These are phyloP conservation scores for Himalopsyche phryganea DNA, from an alignment of 1,140 invertebrate genomes.

Conservation along the genomic window DNA sequence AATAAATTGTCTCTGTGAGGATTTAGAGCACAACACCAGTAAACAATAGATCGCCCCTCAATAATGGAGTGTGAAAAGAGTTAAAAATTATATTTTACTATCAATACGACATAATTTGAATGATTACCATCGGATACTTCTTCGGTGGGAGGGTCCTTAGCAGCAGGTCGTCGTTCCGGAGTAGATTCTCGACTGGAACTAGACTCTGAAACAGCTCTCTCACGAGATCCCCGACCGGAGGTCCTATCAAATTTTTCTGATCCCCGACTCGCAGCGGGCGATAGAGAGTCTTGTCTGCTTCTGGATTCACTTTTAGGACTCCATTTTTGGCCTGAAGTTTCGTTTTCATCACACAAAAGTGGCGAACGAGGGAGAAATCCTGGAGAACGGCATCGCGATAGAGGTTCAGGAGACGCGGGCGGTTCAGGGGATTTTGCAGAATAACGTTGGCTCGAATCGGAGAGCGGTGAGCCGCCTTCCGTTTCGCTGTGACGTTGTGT, in stretches of 20 bases:
- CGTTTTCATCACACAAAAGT: constrained; percentile 3
- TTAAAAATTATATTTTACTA: too few species aligned
- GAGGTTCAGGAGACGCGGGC: constrained; percentile 6
- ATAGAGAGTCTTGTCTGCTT: constrained; percentile 21
- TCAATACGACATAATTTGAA: too few species aligned
- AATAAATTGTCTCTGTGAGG: too few species aligned
- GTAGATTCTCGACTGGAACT: constrained; percentile 50
- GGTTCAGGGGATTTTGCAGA: neutral
- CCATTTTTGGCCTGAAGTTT: constrained; percentile 36
- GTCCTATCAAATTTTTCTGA: neutral
- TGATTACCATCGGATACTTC: constrained; percentile 52
- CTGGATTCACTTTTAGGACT: constrained; percentile 31
- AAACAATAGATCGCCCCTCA: too few species aligned
- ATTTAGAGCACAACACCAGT: too few species aligned
- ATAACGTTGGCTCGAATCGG: constrained; percentile 9
- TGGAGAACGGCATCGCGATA: neutral
- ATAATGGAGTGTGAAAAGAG: too few species aligned
- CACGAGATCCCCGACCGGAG: neutral
- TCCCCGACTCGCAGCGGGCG: constrained; percentile 13
- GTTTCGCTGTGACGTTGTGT: constrained; percentile 11
- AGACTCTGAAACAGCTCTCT: constrained; percentile 44
- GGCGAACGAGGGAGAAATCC: constrained; percentile 2
- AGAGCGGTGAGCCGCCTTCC: constrained; percentile 1
- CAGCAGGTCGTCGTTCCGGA: constrained; percentile 1
- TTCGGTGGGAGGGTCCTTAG: constrained; percentile 49